phyloP scores from a whole-genome alignment of 2,888 invertebrate species.

The Oscheius sp. region DNA sequence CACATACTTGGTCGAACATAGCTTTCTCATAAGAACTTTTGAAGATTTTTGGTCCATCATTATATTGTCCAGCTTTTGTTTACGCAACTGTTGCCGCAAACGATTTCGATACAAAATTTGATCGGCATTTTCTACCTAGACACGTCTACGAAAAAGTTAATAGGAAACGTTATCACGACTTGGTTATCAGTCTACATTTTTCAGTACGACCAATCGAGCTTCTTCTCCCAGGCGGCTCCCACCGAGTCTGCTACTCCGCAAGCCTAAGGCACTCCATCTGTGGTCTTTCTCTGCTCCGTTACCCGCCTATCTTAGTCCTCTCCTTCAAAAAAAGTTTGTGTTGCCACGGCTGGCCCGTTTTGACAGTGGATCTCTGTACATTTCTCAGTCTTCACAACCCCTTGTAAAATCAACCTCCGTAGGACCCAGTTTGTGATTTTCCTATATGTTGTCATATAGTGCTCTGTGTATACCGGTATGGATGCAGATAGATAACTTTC shows the following conservation, averaged over 20 bases:
- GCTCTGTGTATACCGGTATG: constrained; percentile 26
- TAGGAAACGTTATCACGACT: constrained; percentile 7
- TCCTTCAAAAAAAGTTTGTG: neutral
- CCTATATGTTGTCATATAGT: constrained; percentile 18
- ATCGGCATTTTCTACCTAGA: too few species aligned
- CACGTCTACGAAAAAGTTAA: neutral
- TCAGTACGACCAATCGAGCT: constrained; percentile 7
- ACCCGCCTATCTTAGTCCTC: neutral
- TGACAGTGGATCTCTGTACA: constrained; percentile 31
- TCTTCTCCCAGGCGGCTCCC: constrained; percentile 2
- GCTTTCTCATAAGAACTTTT: neutral
- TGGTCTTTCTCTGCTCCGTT: too few species aligned
- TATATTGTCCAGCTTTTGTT: constrained; percentile 18
- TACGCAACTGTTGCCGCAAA: constrained; percentile 5
- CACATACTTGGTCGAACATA: neutral
- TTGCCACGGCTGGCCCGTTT: constrained; percentile 27
- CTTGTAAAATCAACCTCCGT: too few species aligned
- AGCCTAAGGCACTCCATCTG: neutral
- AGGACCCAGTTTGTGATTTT: neutral
- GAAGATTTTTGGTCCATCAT: constrained; percentile 8
- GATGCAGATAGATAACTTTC: neutral
- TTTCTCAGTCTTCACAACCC: neutral
- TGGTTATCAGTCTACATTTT: constrained; percentile 17
- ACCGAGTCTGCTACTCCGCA: neutral
- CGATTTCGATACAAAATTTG: neutral